Conservation (phyloP, 30 jellyfish, hydroid and myxozoan genomes). For the Turritopsis dohrnii region DNA sequence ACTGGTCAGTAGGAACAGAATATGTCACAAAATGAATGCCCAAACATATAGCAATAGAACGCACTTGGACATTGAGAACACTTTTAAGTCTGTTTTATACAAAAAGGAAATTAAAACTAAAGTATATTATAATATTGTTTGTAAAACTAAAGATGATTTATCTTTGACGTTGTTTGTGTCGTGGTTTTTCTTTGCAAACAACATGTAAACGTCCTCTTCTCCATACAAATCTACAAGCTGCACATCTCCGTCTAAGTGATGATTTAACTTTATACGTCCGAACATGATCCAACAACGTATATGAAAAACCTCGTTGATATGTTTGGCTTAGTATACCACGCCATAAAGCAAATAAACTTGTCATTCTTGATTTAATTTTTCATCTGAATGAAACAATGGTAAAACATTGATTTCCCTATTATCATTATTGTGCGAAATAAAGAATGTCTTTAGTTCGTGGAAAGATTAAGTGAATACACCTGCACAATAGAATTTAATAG, state of each 20-base stretch:
- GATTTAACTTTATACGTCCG: conserved; percentile 75
- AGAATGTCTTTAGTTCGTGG: too few relatives aligned
- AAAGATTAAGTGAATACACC: too few relatives aligned
- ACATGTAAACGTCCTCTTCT: conserved; percentile 83
- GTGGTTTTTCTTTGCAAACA: conserved; percentile 79
- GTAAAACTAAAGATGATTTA: neutral
- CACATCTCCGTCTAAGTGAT: conserved; percentile 69
- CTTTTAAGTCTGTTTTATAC: neutral
- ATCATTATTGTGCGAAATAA: too few relatives aligned
- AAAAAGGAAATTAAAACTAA: neutral
- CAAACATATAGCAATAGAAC: neutral
- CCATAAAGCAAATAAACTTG: conserved; percentile 8
- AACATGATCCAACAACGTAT: conserved; percentile 47
- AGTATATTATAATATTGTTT: neutral
- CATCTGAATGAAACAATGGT: neutral
- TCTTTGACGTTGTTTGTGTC: conserved; percentile 74
- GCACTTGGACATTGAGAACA: neutral
- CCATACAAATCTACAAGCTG: conserved; percentile 79
- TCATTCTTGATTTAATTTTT: neutral
- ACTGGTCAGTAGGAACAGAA: too few relatives aligned
- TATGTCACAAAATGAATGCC: neutral
- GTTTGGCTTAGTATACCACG: conserved; percentile 24
- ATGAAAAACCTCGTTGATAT: conserved; percentile 18
- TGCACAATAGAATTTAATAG: too few relatives aligned
- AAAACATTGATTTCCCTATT: neutral